Evolutionary conservation across 2,113 vertebrate genomes (phyloP), one percentile per base, ranked within the genome.

Genomic region (Myotis yumanensis): DNA sequence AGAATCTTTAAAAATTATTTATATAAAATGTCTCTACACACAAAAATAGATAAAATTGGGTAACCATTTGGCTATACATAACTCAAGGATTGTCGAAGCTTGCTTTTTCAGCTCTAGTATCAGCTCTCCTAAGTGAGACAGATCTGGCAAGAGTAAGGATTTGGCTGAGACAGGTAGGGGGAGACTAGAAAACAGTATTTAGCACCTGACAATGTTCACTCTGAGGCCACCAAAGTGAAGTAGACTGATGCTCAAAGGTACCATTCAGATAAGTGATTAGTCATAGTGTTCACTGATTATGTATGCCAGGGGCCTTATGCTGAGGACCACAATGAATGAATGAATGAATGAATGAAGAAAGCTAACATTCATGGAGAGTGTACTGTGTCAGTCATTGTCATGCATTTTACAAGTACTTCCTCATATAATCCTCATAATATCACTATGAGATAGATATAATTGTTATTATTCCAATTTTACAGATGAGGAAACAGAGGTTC

Each of bases 51-150:
- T 66, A 62, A 90, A 88, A 93, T 9, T 88, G 57, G n/a, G 37
- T 88, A 79, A 92, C 17, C 59, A 40, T 46, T 80, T 93, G 64
- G 17, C 57, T 93, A 76, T 92, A 96, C 95, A 96, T 80, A 94
- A 95, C 18, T 52, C 22, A 40, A 62, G 4, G 35, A 30, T 54
- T 80, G 46, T 54, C 72, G 8, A 28, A 43, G 79, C 72, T 91
- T 95, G 79, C 23, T 79, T 46, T 87, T 51, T 64, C 84, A 95
- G 48, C 9, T 48, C 48, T 52, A 72, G 22, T 30, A 23, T 68
- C 28, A 62, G 54, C 16, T 85, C 23, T 95, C 54, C 81, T 88
- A 32, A 71, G 43, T 1, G 30, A 80, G 20, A 57, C 35, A n/a
- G 51, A 22, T 35, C 35, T 90, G 46, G 76, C 7, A 0, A 32